These are phyloP conservation scores for Heliconius melpomene DNA, from an alignment of 1,140 invertebrate species.

Conservation along the genomic window DNA sequence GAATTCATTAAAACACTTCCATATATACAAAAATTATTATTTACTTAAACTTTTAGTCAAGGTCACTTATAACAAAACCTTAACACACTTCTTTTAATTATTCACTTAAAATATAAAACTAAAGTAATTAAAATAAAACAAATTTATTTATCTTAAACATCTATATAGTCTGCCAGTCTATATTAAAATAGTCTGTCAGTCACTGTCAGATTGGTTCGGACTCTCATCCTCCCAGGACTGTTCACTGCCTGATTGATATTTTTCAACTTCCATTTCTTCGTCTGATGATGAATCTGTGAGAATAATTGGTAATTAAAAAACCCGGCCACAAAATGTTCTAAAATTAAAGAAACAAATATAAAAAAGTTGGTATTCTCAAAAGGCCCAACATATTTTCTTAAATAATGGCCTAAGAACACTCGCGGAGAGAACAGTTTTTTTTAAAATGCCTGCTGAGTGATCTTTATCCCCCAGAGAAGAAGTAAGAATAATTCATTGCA, in stretches of 20 bases:
- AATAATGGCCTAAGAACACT: too few species aligned
- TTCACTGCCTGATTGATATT: slow-evolving; percentile 63
- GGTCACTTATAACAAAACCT: too few species aligned
- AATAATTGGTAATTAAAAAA: slow-evolving; percentile 15
- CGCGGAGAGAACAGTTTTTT: too few species aligned
- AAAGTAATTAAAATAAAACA: background rate
- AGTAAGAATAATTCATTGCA: too few species aligned
- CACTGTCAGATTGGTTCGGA: slow-evolving; percentile 39
- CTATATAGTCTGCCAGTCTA: background rate
- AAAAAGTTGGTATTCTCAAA: too few species aligned
- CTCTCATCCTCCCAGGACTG: slow-evolving; percentile 46
- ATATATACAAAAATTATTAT: background rate
- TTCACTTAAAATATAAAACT: background rate
- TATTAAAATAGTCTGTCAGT: slow-evolving; percentile 16
- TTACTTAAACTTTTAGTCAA: background rate
- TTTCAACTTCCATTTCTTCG: slow-evolving; percentile 64
- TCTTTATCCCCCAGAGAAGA: too few species aligned
- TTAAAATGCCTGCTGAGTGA: too few species aligned
- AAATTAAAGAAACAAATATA: too few species aligned
- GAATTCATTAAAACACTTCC: background rate
- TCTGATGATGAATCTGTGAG: slow-evolving; percentile 71
- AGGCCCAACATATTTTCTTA: too few species aligned
- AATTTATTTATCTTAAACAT: background rate
- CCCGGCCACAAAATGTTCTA: too few species aligned
- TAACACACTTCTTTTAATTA: background rate